Evolutionary conservation across 2,113 vertebrate species (phyloP).

Genomic region (Oryzias woworae): DNA sequence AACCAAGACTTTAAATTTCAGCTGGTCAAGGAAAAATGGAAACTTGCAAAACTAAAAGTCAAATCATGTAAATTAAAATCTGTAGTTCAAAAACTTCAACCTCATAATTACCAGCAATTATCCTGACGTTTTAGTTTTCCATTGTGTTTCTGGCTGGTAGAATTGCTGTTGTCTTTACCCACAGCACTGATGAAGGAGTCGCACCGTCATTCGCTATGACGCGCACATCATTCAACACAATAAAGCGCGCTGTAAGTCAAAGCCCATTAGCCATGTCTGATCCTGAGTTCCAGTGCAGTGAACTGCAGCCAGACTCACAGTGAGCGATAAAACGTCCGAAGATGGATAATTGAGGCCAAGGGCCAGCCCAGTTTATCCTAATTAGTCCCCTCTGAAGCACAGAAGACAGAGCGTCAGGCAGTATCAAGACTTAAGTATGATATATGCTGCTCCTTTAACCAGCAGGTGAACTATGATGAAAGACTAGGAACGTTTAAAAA

Average conservation of each 20-base stretch:
- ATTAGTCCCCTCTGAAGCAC: conserved; percentile 23
- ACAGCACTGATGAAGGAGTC: conserved; percentile 22
- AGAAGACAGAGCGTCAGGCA: conserved; percentile 25
- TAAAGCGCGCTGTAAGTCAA: conserved; percentile 39
- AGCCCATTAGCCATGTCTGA: conserved; percentile 43
- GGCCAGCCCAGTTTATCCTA: conserved; percentile 14
- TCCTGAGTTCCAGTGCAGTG: conserved; percentile 33
- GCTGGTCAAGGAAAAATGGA: too few species aligned
- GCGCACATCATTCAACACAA: conserved; percentile 54
- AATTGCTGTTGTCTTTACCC: conserved; percentile 10
- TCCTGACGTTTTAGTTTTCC: too few species aligned
- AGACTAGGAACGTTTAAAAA: too few species aligned
- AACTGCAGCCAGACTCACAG: conserved; percentile 25
- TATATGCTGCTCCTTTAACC: too few species aligned
- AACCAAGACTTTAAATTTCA: too few species aligned
- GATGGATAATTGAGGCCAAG: conserved; percentile 42
- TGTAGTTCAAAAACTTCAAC: too few species aligned
- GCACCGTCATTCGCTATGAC: conserved; percentile 36
- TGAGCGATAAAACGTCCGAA: conserved; percentile 34
- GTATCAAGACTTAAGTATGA: not conserved
- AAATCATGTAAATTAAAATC: too few species aligned
- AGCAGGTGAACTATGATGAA: too few species aligned
- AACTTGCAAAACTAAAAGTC: too few species aligned
- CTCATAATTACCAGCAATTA: too few species aligned
- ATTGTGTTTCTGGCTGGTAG: not conserved